These are phyloP conservation scores for Acanthosepion lycidas DNA, from an alignment of 2,888 invertebrate genomes.

Conservation along the genomic window DNA sequence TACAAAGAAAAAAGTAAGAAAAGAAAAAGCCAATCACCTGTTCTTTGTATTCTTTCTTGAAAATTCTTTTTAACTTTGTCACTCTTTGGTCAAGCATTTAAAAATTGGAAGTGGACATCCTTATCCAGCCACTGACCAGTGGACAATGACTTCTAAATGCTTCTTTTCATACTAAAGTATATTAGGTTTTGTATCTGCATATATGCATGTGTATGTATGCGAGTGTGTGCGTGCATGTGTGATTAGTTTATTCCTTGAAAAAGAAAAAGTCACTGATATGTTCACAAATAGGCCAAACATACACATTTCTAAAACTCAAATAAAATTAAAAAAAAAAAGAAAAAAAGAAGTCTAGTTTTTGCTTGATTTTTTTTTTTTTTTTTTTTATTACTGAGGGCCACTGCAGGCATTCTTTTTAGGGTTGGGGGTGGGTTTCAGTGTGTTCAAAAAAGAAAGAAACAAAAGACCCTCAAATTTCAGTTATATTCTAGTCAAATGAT, in stretches of 20 bases:
- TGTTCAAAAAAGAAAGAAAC: not conserved
- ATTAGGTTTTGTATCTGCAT: not conserved
- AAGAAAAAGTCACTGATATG: not conserved
- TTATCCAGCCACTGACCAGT: not conserved
- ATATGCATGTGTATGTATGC: too few relatives aligned
- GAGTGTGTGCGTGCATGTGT: not conserved
- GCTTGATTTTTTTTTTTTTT: too few relatives aligned
- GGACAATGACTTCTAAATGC: not conserved
- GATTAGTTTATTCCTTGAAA: not conserved
- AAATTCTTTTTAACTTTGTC: not conserved
- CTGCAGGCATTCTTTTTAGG: slow-evolving; percentile 4
- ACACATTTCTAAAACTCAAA: not conserved
- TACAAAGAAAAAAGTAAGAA: not conserved
- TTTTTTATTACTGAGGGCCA: not conserved
- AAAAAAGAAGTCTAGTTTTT: not conserved
- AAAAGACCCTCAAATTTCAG: not conserved
- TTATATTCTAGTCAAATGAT: slow-evolving; percentile 33
- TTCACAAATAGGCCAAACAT: not conserved
- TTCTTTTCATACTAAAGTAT: not conserved
- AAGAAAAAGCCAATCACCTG: not conserved
- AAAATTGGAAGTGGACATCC: not conserved
- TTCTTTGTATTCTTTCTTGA: not conserved
- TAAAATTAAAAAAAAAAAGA: too few relatives aligned
- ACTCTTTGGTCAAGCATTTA: not conserved
- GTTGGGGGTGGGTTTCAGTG: not conserved